A percentile compares a stretch with the other conserved stretches of the same genome.
Conservation (phyloP, 2,888 invertebrate species). For the Xestia ashworthii region DNA sequence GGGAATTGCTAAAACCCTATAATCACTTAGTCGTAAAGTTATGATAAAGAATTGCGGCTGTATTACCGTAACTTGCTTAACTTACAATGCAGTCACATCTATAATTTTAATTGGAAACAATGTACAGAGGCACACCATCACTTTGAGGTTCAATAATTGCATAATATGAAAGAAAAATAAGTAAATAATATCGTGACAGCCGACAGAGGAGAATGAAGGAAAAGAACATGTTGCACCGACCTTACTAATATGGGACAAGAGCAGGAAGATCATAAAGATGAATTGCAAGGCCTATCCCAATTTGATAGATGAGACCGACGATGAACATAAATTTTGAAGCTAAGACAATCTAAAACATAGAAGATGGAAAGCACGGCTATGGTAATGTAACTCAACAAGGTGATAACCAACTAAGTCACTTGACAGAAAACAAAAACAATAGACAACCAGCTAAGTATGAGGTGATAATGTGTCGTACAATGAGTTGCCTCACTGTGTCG, state of each 20-base stretch:
- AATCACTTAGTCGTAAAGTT: constrained; percentile 43
- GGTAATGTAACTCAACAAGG: background rate
- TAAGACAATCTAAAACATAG: background rate
- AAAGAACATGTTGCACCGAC: background rate
- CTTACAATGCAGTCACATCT: constrained; percentile 1
- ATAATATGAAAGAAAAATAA: background rate
- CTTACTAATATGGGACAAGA: background rate
- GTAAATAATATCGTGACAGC: background rate
- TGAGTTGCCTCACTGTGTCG: constrained; percentile 25
- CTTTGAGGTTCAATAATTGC: background rate
- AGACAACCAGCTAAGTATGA: constrained; percentile 25
- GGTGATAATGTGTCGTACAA: constrained; percentile 41
- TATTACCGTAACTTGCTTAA: background rate
- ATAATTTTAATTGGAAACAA: background rate
- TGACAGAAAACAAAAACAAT: constrained; percentile 36
- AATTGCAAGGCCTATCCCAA: background rate
- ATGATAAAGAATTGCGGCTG: constrained; percentile 20
- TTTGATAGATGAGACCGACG: background rate
- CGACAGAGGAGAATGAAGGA: background rate
- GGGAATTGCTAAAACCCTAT: constrained; percentile 43
- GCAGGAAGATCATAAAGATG: background rate
- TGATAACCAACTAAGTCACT: constrained; percentile 22
- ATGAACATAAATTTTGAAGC: background rate
- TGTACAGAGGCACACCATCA: too few species aligned
- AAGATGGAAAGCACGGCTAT: background rate